phyloP scores from a whole-genome alignment of 2,888 invertebrate genomes.

The Piscicola geometra region DNA sequence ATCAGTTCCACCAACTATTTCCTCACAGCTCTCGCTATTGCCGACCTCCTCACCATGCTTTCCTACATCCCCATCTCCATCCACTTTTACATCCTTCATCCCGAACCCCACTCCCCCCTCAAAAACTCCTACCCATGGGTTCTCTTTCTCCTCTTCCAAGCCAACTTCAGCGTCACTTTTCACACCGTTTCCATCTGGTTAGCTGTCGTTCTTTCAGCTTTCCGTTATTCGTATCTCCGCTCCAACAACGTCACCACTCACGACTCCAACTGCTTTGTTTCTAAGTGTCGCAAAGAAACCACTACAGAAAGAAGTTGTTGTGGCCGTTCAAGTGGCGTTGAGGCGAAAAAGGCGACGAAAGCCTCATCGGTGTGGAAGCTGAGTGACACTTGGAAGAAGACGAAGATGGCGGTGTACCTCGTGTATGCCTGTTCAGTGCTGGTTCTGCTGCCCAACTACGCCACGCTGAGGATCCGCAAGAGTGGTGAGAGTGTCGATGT shows the following conservation, averaged over 20 bases:
- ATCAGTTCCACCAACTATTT: conserved; percentile 81
- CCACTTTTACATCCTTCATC: conserved; percentile 57
- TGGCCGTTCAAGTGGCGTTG: no score
- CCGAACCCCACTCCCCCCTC: conserved; percentile 44
- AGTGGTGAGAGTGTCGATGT: neutral
- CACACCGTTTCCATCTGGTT: conserved; percentile 89
- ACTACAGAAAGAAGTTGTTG: no score
- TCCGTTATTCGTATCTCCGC: conserved; percentile 65
- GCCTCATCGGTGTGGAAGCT: no score
- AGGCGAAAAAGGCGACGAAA: no score
- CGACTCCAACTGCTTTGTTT: no score
- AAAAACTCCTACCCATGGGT: conserved; percentile 55
- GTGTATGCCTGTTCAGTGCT: conserved; percentile 77
- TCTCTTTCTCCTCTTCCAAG: conserved; percentile 66
- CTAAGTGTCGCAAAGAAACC: no score
- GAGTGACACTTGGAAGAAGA: no score
- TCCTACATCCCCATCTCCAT: conserved; percentile 85
- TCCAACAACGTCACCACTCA: no score
- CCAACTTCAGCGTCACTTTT: conserved; percentile 77
- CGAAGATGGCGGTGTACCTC: no score
- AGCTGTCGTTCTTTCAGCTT: conserved; percentile 82
- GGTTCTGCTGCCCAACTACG: conserved; percentile 77
- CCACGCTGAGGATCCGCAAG: conserved; percentile 59
- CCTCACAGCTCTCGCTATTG: conserved; percentile 75
- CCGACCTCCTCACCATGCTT: conserved; percentile 80